These are phyloP conservation scores for Noctua pronuba DNA, from an alignment of 2,888 invertebrate genomes.

Conservation along the genomic window DNA sequence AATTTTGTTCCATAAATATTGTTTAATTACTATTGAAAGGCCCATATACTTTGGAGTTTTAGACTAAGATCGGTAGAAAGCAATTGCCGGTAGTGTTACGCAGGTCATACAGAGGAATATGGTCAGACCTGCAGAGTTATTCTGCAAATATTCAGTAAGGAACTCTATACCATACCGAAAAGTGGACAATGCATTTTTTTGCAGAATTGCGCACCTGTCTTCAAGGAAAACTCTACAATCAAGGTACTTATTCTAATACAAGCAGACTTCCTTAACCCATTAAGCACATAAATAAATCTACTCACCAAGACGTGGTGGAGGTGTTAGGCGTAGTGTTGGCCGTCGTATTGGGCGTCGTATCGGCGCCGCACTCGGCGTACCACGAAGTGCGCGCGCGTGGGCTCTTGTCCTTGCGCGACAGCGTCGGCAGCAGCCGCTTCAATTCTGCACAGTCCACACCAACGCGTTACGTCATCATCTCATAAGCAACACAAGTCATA, in stretches of 20 bases:
- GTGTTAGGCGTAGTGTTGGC: conserved; percentile 79
- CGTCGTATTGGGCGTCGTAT: conserved; percentile 74
- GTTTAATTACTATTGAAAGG: background rate
- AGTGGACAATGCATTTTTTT: background rate
- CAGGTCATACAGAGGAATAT: background rate
- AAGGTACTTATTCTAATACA: background rate
- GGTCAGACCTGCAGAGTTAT: background rate
- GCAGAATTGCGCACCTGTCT: background rate
- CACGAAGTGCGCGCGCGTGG: conserved; percentile 91
- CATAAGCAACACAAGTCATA: background rate
- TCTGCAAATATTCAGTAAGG: background rate
- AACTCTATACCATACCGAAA: background rate
- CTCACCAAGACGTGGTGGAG: conserved; percentile 86
- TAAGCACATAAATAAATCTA: background rate
- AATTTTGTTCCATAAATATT: background rate
- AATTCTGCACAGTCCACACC: conserved; percentile 76
- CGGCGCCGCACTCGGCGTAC: conserved; percentile 92
- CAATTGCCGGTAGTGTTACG: background rate
- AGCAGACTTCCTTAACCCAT: background rate
- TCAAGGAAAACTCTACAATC: background rate
- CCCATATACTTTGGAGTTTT: background rate
- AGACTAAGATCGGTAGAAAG: background rate
- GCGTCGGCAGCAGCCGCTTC: conserved; percentile 86
- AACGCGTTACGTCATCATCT: conserved; percentile 35
- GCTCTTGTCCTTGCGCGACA: conserved; percentile 86